Evolutionary conservation across 1,140 invertebrate genomes (phyloP), one percentile per base, ranked within the genome.

Genomic region (Nomia melanderi): DNA sequence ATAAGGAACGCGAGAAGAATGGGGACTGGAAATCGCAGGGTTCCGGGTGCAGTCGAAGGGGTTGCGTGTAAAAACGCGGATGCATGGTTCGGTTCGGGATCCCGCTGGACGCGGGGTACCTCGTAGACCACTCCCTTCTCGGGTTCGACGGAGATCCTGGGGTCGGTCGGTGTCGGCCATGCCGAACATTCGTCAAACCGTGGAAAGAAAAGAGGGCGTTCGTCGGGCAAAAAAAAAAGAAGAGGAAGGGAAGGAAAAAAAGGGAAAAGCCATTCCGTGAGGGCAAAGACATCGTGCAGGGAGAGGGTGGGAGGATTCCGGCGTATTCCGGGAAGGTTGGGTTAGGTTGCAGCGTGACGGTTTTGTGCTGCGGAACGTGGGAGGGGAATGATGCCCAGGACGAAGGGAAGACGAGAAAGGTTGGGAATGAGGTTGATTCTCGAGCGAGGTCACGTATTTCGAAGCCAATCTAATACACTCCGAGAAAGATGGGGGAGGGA

Each of bases 381-480:
- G 23, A 44, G 77, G 69, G 77, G 73, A 67, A 78, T 41, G 23
- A 69, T 47, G 41, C 29, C 50, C 12, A 41, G 71, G 76, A 66
- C 62, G 74, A 69, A 70, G 77, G 77, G 60, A 72, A 44, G 75
- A 33, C 60, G 47, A 66, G 64, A 84, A 78, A 75, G 72, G 75
- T 59, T 77, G 81, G 82, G 78, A 88, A 88, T 62, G 83, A 90
- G 82, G 85, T 84, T 89, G 90, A 89, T 89, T 91, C 84, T 86
- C 84, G 73, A 87, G 89, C 90, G 88, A 91, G 88, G 91, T 92
- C 91, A 92, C 90, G 90, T 92, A 90, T 89, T 87, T 86, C 84
- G 84, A 78, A 89, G 89, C 89, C 89, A 90, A 92, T 92, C 88
- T 91, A 91, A 91, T 92, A 91, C 86, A 90, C 88, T 91, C 82